Evolutionary conservation across 2,888 invertebrate genomes (phyloP).

Genomic region (Palloptera scutellata): DNA sequence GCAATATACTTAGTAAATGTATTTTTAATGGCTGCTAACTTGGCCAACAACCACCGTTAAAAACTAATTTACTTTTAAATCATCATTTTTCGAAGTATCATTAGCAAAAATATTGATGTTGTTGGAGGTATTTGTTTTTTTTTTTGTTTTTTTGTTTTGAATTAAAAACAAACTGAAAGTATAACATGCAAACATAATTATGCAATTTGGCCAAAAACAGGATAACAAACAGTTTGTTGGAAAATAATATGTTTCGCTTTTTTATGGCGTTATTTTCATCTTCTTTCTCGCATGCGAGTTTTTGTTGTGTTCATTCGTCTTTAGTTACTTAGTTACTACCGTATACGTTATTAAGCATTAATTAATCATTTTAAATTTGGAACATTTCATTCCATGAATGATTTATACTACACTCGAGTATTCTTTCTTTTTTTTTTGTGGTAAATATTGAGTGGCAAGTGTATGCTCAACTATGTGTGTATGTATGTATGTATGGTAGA

Average conservation of each 20-base stretch:
- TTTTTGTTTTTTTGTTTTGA: too few species aligned
- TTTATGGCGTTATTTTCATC: neutral
- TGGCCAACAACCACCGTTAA: neutral
- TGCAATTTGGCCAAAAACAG: neutral
- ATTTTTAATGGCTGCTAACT: constrained; percentile 13
- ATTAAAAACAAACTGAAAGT: neutral
- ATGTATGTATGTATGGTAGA: too few species aligned
- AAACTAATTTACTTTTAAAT: constrained; percentile 14
- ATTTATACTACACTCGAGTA: too few species aligned
- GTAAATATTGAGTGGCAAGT: too few species aligned
- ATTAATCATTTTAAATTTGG: constrained; percentile 32
- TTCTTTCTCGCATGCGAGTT: neutral
- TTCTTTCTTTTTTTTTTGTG: too few species aligned
- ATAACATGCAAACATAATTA: constrained; percentile 27
- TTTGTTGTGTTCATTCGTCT: neutral
- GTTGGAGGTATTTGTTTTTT: neutral
- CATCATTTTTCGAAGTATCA: constrained; percentile 11
- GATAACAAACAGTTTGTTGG: too few species aligned
- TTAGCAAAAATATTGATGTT: constrained; percentile 6
- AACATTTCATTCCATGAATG: constrained; percentile 15
- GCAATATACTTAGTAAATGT: constrained; percentile 4
- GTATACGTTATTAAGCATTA: constrained; percentile 27
- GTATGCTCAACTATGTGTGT: too few species aligned
- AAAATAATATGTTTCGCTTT: constrained; percentile 21
- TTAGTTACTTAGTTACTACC: constrained; percentile 19